Evolutionary conservation across 1,140 invertebrate genomes (phyloP).

Genomic region (Eciton burchellii): DNA sequence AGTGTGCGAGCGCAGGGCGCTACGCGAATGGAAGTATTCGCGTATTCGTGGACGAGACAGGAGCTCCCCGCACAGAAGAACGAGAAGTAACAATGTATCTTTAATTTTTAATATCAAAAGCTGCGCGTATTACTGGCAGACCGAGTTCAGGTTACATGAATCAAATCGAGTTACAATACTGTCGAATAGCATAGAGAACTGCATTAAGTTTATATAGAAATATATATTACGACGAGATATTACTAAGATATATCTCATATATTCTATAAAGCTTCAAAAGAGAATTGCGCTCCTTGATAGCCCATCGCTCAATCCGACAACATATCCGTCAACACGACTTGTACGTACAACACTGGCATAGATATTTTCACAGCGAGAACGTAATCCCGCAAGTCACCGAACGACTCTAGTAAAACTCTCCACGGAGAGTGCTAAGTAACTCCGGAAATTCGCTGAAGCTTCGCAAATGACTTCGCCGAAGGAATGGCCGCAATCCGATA

Average conservation of each 20-base stretch:
- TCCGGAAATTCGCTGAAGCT: neutral
- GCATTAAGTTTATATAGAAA: neutral
- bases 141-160: no score
- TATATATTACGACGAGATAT: neutral
- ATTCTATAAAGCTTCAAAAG: neutral
- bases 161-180: neutral
- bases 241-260: conserved; percentile 1
- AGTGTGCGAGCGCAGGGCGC: conserved; percentile 39
- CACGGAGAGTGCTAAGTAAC: no score
- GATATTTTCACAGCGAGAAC: conserved; percentile 6
- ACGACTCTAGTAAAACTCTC: neutral
- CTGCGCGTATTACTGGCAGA: neutral
- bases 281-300: neutral
- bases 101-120: conserved; percentile 9
- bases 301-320: conserved; percentile 3
- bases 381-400: neutral
- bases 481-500: conserved; percentile 3
- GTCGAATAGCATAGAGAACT: conserved; percentile 1
- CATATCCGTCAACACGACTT: conserved; percentile 11
- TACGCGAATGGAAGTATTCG: conserved; percentile 13
- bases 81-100: neutral
- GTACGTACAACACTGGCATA: conserved; percentile 32
- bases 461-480: conserved; percentile 28
- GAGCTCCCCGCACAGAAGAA: neutral
- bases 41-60: conserved; percentile 26